These are phyloP conservation scores for Xenotilapia caudafasciata DNA, from an alignment of 2,113 vertebrate species.

Conservation along the genomic window DNA sequence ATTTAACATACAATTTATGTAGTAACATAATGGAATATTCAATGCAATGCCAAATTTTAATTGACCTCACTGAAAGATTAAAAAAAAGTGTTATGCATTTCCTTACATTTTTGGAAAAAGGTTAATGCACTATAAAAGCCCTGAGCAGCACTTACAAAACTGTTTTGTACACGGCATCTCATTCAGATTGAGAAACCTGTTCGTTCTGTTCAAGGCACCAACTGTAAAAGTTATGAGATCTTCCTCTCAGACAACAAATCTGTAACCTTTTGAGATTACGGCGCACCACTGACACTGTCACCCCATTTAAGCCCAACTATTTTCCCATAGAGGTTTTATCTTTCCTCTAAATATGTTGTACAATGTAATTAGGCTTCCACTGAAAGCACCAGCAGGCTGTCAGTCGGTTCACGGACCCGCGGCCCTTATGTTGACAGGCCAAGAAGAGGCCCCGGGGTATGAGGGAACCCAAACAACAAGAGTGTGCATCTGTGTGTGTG, in stretches of 20 bases:
- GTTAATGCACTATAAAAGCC: neutral
- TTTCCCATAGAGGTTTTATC: slow-evolving; percentile 35
- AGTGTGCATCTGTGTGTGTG: neutral
- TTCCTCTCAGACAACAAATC: neutral
- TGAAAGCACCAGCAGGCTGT: neutral
- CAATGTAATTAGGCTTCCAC: slow-evolving; percentile 18
- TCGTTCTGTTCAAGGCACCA: neutral
- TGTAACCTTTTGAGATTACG: slow-evolving; percentile 15
- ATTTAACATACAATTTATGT: neutral
- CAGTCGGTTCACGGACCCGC: neutral
- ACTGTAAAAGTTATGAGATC: slow-evolving; percentile 19
- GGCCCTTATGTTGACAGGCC: slow-evolving; percentile 21
- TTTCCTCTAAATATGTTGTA: slow-evolving; percentile 18
- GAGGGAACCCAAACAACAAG: slow-evolving; percentile 21
- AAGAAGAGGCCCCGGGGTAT: slow-evolving; percentile 11
- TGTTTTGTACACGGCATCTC: neutral
- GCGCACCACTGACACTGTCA: slow-evolving; percentile 8
- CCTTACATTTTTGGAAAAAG: neutral
- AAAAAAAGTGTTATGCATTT: neutral
- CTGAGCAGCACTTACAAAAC: neutral
- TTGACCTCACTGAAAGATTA: neutral
- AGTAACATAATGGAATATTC: slow-evolving; percentile 1
- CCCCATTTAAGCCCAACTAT: slow-evolving; percentile 22
- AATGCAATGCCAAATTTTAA: neutral
- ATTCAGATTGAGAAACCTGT: slow-evolving; percentile 27